A percentile compares a stretch with the other conserved stretches of the same genome.
Evolutionary conservation across 2,888 invertebrate species (phyloP).

Genomic region (Cataglyphis livida): DNA sequence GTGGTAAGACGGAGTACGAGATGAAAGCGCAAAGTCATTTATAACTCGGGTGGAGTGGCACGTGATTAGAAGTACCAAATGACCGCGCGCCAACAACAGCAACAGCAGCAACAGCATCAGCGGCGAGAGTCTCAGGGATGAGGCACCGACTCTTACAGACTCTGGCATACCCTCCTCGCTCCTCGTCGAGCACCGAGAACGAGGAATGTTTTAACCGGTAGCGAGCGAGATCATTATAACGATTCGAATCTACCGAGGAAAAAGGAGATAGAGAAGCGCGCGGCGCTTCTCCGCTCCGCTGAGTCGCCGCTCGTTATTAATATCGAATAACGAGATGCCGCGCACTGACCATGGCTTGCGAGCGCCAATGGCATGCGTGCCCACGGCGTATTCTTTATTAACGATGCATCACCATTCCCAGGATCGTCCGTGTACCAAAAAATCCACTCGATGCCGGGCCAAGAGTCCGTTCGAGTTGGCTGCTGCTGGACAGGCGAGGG

Average conservation of each 20-base stretch:
- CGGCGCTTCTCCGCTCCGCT: constrained; percentile 58
- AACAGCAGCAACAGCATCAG: constrained; percentile 50
- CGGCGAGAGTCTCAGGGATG: constrained; percentile 33
- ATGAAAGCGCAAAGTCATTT: constrained; percentile 77
- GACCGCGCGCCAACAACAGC: constrained; percentile 68
- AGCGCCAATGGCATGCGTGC: constrained; percentile 80
- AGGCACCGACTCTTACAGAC: constrained; percentile 25
- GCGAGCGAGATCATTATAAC: constrained; percentile 82
- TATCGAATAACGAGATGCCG: constrained; percentile 85
- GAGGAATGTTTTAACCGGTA: constrained; percentile 81
- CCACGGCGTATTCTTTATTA: constrained; percentile 84
- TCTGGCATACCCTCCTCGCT: constrained; percentile 20
- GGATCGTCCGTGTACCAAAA: constrained; percentile 69
- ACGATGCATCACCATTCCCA: constrained; percentile 79
- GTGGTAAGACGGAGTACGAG: constrained; percentile 77
- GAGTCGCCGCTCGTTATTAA: constrained; percentile 82
- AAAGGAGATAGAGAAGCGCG: constrained; percentile 17
- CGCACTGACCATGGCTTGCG: constrained; percentile 58
- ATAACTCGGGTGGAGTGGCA: constrained; percentile 76
- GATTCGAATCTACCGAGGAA: constrained; percentile 81
- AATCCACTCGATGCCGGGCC: constrained; percentile 69
- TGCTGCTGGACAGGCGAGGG: constrained; percentile 15
- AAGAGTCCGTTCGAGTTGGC: constrained; percentile 37
- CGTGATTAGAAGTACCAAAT: constrained; percentile 81
- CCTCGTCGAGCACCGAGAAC: constrained; percentile 54